Percentiles rank a stretch among this genome's conserved stretches.
Conservation (phyloP, 2,797 vertebrate species). For the Tokudaia tokunoshimensis region DNA sequence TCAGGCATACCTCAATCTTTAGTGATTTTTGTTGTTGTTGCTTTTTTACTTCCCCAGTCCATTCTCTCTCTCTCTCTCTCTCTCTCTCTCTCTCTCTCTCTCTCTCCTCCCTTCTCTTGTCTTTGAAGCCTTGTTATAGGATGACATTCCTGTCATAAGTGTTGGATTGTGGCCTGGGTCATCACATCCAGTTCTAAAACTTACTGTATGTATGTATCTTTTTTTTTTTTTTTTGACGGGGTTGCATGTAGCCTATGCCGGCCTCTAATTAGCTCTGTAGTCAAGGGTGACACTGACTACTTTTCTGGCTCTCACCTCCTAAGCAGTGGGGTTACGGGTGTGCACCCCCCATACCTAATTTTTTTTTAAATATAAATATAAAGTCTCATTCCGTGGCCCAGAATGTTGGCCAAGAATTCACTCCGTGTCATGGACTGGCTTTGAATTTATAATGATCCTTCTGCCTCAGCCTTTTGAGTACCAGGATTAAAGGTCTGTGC, state of each 20-base stretch:
- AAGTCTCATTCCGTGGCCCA: not conserved
- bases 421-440: not conserved
- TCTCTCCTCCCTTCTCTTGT: not conserved
- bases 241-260: not conserved
- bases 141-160: no score
- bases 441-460: not conserved
- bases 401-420: not conserved
- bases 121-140: not conserved
- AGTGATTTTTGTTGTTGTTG: not conserved
- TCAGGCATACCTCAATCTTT: not conserved
- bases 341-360: not conserved
- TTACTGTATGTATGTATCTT: not conserved
- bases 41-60: not conserved
- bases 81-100: not conserved
- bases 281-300: not conserved
- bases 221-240: not conserved
- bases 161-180: not conserved
- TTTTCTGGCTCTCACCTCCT: not conserved
- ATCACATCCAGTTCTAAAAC: not conserved
- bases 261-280: not conserved
- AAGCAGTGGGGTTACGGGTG: not conserved
- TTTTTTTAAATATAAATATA: not conserved
- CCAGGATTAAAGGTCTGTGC: not conserved
- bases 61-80: no score
- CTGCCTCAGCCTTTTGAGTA: not conserved